Evolutionary conservation across 2,888 invertebrate genomes (phyloP).

Genomic region (Drosophila falleni): DNA sequence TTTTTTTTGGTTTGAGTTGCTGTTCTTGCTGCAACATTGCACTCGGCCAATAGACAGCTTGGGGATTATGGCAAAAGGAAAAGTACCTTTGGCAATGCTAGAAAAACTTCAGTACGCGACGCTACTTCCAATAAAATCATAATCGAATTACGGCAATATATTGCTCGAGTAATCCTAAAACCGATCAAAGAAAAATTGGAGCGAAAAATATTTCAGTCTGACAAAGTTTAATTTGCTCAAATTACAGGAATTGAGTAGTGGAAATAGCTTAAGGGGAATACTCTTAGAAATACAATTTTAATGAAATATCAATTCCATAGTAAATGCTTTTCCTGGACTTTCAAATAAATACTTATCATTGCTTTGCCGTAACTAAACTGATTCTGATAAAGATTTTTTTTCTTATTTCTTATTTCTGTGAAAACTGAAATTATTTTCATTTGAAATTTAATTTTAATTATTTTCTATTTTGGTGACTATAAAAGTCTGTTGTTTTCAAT

Average conservation of each 20-base stretch:
- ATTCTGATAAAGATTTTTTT: background rate
- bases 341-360: background rate
- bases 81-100: conserved; percentile 2
- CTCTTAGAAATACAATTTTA: background rate
- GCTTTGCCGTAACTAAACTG: background rate
- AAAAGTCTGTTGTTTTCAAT: background rate
- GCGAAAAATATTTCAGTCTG: background rate
- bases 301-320: background rate
- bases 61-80: conserved; percentile 37
- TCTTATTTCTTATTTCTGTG: too few species aligned
- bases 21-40: background rate
- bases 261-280: background rate
- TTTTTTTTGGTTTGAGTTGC: background rate
- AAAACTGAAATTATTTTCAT: too few species aligned
- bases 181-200: background rate
- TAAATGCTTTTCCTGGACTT: background rate
- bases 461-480: background rate
- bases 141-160: conserved; percentile 31
- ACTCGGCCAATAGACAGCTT: conserved; percentile 39
- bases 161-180: conserved; percentile 2
- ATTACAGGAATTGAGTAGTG: background rate
- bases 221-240: background rate
- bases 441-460: too few species aligned
- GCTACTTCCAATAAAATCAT: conserved; percentile 28
- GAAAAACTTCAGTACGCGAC: conserved; percentile 13